Conservation (phyloP, 2,113 vertebrate genomes). For the Ivindomyrus marchei region DNA sequence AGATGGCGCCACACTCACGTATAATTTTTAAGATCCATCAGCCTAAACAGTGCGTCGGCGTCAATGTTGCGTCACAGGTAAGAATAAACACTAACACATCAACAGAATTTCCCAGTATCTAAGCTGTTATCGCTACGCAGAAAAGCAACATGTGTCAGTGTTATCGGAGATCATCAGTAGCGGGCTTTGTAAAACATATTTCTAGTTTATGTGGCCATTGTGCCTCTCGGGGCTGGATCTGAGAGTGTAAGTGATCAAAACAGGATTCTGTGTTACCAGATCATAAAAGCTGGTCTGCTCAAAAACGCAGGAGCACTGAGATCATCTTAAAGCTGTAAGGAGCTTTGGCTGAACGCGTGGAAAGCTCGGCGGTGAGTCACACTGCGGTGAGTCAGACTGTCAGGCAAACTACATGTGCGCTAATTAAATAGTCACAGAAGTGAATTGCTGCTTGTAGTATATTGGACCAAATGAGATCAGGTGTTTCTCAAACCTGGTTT, state of each 20-base stretch:
- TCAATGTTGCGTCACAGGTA: background rate
- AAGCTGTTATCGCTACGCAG: background rate
- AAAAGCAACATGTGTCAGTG: background rate
- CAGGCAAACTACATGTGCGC: background rate
- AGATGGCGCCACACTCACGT: background rate
- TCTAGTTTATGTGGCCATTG: background rate
- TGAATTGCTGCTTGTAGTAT: background rate
- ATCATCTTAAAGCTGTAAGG: background rate
- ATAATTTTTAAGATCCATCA: background rate
- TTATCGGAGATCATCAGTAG: background rate
- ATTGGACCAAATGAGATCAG: background rate
- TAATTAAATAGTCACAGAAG: background rate
- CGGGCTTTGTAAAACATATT: background rate
- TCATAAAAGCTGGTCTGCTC: background rate
- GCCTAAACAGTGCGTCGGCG: background rate
- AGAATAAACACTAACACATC: background rate
- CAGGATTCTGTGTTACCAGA: background rate
- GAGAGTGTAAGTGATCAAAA: background rate
- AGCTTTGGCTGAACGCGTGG: background rate
- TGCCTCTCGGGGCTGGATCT: background rate
- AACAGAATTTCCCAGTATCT: background rate
- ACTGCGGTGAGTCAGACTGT: background rate
- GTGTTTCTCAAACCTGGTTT: background rate
- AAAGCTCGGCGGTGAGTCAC: background rate
- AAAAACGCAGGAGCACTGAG: background rate